Base-by-base conservation (phyloP, 2,113 vertebrate genomes). In the Bungarus multicinctus region DNA sequence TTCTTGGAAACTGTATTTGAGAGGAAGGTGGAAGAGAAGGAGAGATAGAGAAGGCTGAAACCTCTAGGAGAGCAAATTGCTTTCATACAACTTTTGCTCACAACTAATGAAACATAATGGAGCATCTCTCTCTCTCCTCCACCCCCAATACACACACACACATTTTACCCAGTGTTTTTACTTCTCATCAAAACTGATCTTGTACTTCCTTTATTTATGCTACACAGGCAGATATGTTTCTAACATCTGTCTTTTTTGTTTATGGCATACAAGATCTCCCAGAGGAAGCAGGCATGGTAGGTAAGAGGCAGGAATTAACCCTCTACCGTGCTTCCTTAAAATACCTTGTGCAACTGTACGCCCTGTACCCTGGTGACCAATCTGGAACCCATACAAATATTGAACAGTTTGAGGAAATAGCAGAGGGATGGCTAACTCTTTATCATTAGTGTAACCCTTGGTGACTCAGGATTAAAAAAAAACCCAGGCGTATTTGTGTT, bases 221-320 rank as follows among this genome's bases (percentile, higher is more conserved):
- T 91, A 95, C 87, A 92, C 25, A 89, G 0, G 1, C 4, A 93
- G 10, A 96, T 92, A 50, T 43, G 45, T 18, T 1, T 94, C 87
- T 95, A 89, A 5, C 30, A 94, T 85, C 64, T 8, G 4, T 94
- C 91, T 93, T 11, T 50, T 81, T 52, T 94, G 95, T 95, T 91
- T 94, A 16, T 92, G 81, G 34, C 87, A 93, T 57, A 4, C 25
- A 16, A 91, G 27, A 14, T 91, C 88, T 95, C 85, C 85, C 94
- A 89, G 43, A 90, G 89, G 90, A 95, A 57, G 74, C 25, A 88
- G 90, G 52, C 60, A 0, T 91, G 55, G 53, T 85, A 27, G n/a
- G 57, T 58, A 34, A 16, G 9, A 87, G 45, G 18, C 94, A 64
- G 81, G 93, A 23, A 81, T 92, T 85, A 53, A 85, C 22, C 39